phyloP scores from a whole-genome alignment of 2,113 vertebrate species.

The Oncorhynchus kisutch region DNA sequence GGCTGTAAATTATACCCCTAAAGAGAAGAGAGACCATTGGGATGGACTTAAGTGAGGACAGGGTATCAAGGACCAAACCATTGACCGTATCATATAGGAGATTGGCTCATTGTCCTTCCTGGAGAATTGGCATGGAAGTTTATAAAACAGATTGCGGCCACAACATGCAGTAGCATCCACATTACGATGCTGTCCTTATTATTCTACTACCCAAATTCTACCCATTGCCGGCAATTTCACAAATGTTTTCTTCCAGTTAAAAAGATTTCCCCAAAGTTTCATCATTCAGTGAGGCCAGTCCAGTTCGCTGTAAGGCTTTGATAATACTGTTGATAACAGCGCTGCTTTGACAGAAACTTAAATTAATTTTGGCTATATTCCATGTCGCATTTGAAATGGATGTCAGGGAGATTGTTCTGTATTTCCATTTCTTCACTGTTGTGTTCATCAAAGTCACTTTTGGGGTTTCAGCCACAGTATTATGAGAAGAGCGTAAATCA shows the following conservation, averaged over 20 bases:
- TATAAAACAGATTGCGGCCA: conserved; percentile 43
- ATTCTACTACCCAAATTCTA: conserved; percentile 50
- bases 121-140: conserved; percentile 35
- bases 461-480: not conserved
- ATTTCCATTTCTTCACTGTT: not conserved
- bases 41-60: conserved; percentile 26
- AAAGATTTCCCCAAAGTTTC: conserved; percentile 64
- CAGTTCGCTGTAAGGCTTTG: conserved; percentile 37
- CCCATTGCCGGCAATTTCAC: conserved; percentile 53
- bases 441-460: conserved; percentile 4
- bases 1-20: conserved; percentile 19
- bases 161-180: conserved; percentile 48
- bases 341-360: conserved; percentile 26
- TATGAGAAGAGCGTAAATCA: not conserved
- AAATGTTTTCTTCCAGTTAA: conserved; percentile 41
- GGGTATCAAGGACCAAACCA: conserved; percentile 53
- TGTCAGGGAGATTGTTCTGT: not conserved
- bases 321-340: conserved; percentile 32
- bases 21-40: conserved; percentile 49
- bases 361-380: not conserved
- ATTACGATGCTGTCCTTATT: conserved; percentile 34
- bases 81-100: conserved; percentile 44
- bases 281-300: conserved; percentile 51
- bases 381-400: not conserved
- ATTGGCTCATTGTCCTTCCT: conserved; percentile 28